Evolutionary conservation across 2,888 invertebrate species (phyloP).

Genomic region (Himalopsyche anomala): DNA sequence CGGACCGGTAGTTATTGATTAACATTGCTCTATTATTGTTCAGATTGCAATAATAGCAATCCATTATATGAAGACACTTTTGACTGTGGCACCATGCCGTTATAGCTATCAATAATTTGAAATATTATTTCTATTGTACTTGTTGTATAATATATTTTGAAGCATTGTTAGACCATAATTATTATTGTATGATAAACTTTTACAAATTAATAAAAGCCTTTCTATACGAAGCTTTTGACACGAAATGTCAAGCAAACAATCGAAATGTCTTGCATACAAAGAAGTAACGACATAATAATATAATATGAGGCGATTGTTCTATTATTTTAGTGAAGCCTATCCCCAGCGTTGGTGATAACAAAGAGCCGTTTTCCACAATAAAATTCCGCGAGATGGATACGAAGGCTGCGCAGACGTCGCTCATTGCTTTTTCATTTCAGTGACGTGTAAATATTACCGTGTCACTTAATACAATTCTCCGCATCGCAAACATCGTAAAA

Average conservation of each 20-base stretch:
- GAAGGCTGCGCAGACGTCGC: neutral
- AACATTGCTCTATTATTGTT: too few relatives aligned
- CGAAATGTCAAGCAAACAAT: constrained; percentile 5
- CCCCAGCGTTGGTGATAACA: neutral
- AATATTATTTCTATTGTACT: too few relatives aligned
- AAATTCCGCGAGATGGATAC: constrained; percentile 20
- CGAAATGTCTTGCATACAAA: constrained; percentile 27
- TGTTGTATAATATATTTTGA: too few relatives aligned
- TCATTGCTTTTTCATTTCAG: neutral
- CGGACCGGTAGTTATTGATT: too few relatives aligned
- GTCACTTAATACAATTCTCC: too few relatives aligned
- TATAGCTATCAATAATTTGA: too few relatives aligned
- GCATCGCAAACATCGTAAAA: too few relatives aligned
- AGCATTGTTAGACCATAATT: too few relatives aligned
- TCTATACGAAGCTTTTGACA: neutral
- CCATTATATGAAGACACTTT: too few relatives aligned
- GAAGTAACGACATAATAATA: neutral
- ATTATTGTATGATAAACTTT: too few relatives aligned
- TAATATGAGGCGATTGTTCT: constrained; percentile 31
- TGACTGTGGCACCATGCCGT: too few relatives aligned
- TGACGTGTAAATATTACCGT: constrained; percentile 2
- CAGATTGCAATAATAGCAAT: too few relatives aligned
- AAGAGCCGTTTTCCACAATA: constrained; percentile 4
- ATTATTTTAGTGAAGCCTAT: constrained; percentile 12
- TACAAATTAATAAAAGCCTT: neutral